phyloP scores from a whole-genome alignment of 2,797 vertebrate genomes.

The Enteromius afrohamiltoni region DNA sequence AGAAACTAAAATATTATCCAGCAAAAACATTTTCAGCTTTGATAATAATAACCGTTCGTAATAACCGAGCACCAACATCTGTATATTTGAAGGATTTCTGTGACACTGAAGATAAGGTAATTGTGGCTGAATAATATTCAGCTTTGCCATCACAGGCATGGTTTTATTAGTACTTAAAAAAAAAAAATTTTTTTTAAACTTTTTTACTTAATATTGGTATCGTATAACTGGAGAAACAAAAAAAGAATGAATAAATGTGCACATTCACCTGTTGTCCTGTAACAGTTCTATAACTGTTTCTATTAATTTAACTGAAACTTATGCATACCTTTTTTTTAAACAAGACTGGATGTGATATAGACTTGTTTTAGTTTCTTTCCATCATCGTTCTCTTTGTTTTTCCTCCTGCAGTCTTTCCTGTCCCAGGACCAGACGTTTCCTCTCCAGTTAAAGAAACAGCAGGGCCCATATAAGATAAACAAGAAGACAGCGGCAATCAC shows the following conservation, averaged over 20 bases:
- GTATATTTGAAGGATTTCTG: background rate
- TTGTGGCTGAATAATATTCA: background rate
- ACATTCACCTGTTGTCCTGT: background rate
- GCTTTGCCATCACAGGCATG: background rate
- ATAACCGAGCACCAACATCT: background rate
- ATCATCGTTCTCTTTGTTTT: conserved; percentile 55
- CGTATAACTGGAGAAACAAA: background rate
- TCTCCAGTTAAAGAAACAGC: conserved; percentile 88
- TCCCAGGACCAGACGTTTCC: conserved; percentile 91
- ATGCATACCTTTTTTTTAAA: background rate
- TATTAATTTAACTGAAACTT: background rate
- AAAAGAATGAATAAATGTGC: background rate
- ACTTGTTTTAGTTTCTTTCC: conserved; percentile 52
- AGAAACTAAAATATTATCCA: background rate
- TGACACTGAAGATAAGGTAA: background rate
- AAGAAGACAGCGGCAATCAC: conserved; percentile 84
- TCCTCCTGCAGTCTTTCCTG: conserved; percentile 75
- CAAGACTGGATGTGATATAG: background rate
- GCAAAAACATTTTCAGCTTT: background rate
- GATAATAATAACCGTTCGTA: background rate
- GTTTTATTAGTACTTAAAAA: background rate
- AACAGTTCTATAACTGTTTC: background rate
- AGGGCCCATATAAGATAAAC: conserved; percentile 86
- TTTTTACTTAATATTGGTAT: background rate
- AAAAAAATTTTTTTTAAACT: background rate